Base-by-base conservation (phyloP, 2,888 invertebrate genomes). In the Agrilus cyanescens region DNA sequence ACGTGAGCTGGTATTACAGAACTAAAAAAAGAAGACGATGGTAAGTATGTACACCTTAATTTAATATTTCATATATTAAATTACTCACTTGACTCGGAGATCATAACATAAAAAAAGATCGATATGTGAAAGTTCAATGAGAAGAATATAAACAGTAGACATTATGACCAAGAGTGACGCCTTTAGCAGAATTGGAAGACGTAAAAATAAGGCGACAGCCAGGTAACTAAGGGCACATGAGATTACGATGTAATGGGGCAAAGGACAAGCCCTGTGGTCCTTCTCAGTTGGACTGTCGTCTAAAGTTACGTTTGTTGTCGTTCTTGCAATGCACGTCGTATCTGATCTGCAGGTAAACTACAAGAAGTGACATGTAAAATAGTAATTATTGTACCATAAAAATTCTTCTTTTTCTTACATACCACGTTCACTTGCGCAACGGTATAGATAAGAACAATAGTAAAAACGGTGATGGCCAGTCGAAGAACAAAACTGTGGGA, bases 361-460 rank as follows among this genome's bases (percentile, higher is more conserved):
- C 44, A 66, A 66, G 46, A 43, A 41, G 25, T 10, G 4, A 10
- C 2, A 4, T 25, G 25, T 20, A 44, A 48, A 45, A 16, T n/a
- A 12, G 14, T 2, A 36, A 36, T 15, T 13, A 29, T 8, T 15
- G 2, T 36, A 10, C 6, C 6, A 36, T 15, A 4, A 20, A 25
- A 10, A 25, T 25, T 2, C 8, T 25, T 25, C 10, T 25, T 8
- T 25, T 25, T 4, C 10, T 8, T 50, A 78, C 87, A 78, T 71
- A 91, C 90, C 73, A 90, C 87, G 74, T 93, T 93, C 47, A 90
- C 87, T 71, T 91, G 90, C 38, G 88, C 87, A 49, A 90, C 87
- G 37, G 88, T 83, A 63, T 90, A 90, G 30, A 90, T 80, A 44
- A 91, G 72, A 8, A 90, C 78, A 46, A 90, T 82, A 2, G 90